phyloP scores from a whole-genome alignment of 2,113 vertebrate species.

The Takifugu bimaculatus region DNA sequence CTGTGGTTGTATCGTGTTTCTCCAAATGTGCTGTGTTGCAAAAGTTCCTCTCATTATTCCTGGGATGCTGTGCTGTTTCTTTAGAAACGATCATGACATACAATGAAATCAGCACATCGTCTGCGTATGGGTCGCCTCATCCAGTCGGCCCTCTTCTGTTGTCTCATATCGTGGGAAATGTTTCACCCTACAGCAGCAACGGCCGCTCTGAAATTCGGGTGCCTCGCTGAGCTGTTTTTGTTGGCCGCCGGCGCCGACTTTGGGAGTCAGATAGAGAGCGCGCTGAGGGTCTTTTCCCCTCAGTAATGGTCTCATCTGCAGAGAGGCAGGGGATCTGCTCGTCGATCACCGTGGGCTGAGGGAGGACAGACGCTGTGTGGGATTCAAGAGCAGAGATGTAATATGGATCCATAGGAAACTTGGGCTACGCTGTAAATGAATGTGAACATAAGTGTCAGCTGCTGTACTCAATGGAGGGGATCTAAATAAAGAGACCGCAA shows the following conservation, averaged over 20 bases:
- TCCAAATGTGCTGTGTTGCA: slow-evolving; percentile 16
- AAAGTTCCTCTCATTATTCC: slow-evolving; percentile 10
- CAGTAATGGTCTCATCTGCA: slow-evolving; percentile 35
- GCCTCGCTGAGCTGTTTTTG: slow-evolving; percentile 66
- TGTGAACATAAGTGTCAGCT: slow-evolving; percentile 1
- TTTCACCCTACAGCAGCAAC: slow-evolving; percentile 65
- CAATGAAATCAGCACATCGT: slow-evolving; percentile 20
- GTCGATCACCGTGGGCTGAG: slow-evolving; percentile 66
- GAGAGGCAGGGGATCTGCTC: slow-evolving; percentile 45
- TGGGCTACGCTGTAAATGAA: no score
- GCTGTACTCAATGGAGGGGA: slow-evolving; percentile 20
- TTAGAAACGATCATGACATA: slow-evolving; percentile 8
- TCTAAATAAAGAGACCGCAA: slow-evolving; percentile 38
- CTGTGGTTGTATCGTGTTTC: slow-evolving; percentile 20
- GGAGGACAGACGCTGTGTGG: slow-evolving; percentile 62
- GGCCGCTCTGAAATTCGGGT: slow-evolving; percentile 52
- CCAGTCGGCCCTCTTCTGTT: slow-evolving; percentile 28
- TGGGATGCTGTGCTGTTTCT: not conserved
- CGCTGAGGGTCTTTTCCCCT: slow-evolving; percentile 54
- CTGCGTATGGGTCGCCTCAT: slow-evolving; percentile 37
- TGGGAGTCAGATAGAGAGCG: slow-evolving; percentile 55
- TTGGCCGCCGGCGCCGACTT: slow-evolving; percentile 66
- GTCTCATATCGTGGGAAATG: slow-evolving; percentile 68
- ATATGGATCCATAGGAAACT: slow-evolving; percentile 34
- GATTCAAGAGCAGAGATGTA: slow-evolving; percentile 48